Base-by-base conservation (phyloP, 2,797 vertebrate species). In the Glyptemys insculpta region DNA sequence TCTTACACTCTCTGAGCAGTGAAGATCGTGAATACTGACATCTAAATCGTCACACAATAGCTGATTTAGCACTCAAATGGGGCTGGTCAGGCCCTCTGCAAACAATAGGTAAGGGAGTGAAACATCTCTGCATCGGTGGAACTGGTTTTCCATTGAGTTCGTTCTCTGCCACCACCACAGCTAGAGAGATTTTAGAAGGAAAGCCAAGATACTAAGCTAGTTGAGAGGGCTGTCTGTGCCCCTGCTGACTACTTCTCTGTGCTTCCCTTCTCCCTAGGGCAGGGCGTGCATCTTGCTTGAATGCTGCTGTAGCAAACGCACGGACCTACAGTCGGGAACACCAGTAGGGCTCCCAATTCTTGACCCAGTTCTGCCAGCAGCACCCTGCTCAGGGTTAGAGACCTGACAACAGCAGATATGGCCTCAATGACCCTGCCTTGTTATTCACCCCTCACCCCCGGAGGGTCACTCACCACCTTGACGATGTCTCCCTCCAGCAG, bases 401-500 rank as follows among this genome's bases (percentile, higher is more conserved):
- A 4, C 8, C 18, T 19, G 18, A 34, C 62, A 19, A 65, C 16
- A n/a, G 18, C 19, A 44, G 44, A 44, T n/a, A n/a, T 8, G 18
- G n/a, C 19, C 34, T 65, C 16, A 19, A 10, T 34, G 62, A 65
- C 8, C 62, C 34, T 37, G 16, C 34, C 62, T 37, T 21, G 34
- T 44, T 44, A 68, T n/a, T 10, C 9, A 3, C 23, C 8, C 44
- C 29, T 47, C 19, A 2, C 4, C 5, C 27, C 18, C 2, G 3
- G 9, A 14, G 5, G 21, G 9, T 8, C 37, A 94, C 96, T 96
- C 91, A 98, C 97, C 4, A 88, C 88, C 65, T 94, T 92, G n/a
- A 98, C 83, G 81, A 98, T 98, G 47, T 98, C 97, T 1, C 97
- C 97, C 52, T 98, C 97, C 0, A 97, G 47, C 34, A 98, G 93